Conservation (phyloP, 2,797 vertebrate species). For the Bovichtus diacanthus region DNA sequence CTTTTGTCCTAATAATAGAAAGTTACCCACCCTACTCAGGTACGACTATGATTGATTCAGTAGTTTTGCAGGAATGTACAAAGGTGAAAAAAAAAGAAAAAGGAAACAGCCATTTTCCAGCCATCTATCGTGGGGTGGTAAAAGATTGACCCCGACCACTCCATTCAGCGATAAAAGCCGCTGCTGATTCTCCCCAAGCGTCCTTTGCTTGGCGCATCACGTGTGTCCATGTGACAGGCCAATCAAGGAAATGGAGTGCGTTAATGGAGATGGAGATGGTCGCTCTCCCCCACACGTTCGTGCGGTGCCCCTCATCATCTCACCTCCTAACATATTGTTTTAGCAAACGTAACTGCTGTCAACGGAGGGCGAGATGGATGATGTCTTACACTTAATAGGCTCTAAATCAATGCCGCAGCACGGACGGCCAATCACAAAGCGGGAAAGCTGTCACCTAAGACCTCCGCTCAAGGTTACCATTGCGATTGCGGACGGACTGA, state of each 20-base stretch:
- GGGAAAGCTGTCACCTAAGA: slow-evolving; percentile 52
- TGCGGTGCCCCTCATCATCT: slow-evolving; percentile 69
- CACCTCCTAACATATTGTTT: slow-evolving; percentile 80
- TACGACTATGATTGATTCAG: slow-evolving; percentile 62
- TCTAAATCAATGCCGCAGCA: slow-evolving; percentile 68
- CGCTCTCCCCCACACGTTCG: not conserved
- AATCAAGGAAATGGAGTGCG: slow-evolving; percentile 83
- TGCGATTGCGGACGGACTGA: slow-evolving; percentile 31
- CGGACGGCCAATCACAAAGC: slow-evolving; percentile 55
- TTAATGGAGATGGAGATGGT: slow-evolving; percentile 81
- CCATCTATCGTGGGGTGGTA: slow-evolving; percentile 55
- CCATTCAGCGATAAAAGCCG: slow-evolving; percentile 67
- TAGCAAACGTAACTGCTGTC: slow-evolving; percentile 74
- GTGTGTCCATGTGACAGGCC: slow-evolving; percentile 76
- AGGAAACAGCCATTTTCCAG: slow-evolving; percentile 25
- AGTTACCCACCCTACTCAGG: slow-evolving; percentile 16
- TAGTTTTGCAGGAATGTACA: slow-evolving; percentile 45
- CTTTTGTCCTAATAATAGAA: slow-evolving; percentile 33
- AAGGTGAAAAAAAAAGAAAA: slow-evolving; percentile 16
- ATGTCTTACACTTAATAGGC: slow-evolving; percentile 70
- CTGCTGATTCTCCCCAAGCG: slow-evolving; percentile 61
- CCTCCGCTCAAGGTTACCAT: slow-evolving; percentile 69
- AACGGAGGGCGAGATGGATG: slow-evolving; percentile 67
- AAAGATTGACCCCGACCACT: slow-evolving; percentile 66
- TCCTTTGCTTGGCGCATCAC: slow-evolving; percentile 57